Base-by-base conservation (phyloP, 2,888 invertebrate genomes). In the Tiliacea citrago region DNA sequence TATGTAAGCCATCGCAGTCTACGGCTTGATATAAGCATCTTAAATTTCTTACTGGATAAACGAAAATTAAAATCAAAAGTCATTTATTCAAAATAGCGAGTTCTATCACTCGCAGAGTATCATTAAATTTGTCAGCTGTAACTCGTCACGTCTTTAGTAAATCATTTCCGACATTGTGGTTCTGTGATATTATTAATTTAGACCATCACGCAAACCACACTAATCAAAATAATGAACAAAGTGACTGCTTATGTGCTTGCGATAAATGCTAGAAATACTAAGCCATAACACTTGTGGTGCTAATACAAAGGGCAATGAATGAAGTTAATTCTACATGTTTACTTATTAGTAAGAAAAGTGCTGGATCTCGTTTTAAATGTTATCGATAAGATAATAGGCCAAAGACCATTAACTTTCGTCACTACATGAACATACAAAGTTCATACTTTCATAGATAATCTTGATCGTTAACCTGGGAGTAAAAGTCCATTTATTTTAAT, bases 341-440 rank as follows among this genome's bases (percentile, higher is more conserved):
- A 47, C 39, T 55, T 42, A 62, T 49, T 51, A 2, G 16, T 10
- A 4, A 61, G 24, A 29, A 47, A 18, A 75, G 16, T 49, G 76
- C 12, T 49, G 13, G 21, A 24, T n/a, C 47, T 13, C 16, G 12
- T 49, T 24, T 45, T n/a, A 58, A 42, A 42, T 78, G 18, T 47
- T 73, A 49, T 70, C n/a, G 13, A 71, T 71, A 47, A 60, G 60
- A 68, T 51, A 58, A 78, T 10, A 77, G 35, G 39, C 21, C 61
- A 42, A 49, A 29, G 9, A 42, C 24, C 10, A 60, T 51, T 24
- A 18, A 51, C 16, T 51, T 13, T 60, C 42, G 13, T 51, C 13
- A 49, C 6, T 47, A 10, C 8, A 29, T n/a, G 16, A 47, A 75
- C n/a, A 1, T 77, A 16, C 39, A 18, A 58, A 53, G 35, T 16